These are phyloP conservation scores for Megaustenia siamemsis DNA, from an alignment of 2,888 invertebrate genomes.

Conservation along the genomic window DNA sequence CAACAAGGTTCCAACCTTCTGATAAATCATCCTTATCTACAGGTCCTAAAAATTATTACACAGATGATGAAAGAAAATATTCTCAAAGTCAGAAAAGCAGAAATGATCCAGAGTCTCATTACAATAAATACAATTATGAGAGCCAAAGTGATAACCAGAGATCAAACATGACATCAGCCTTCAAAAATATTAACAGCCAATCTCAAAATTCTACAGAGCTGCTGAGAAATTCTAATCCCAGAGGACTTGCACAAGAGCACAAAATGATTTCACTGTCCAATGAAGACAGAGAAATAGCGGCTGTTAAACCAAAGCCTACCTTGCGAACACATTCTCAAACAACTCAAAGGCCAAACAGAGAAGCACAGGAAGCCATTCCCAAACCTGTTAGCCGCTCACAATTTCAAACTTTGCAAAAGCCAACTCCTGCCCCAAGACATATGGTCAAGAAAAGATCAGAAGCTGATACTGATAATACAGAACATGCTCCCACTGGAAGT, in stretches of 20 bases:
- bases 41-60: not conserved
- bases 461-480: not conserved
- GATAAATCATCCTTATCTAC: not conserved
- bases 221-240: not conserved
- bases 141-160: not conserved
- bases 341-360: not conserved
- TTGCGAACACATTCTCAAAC: not conserved
- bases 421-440: conserved; percentile 30
- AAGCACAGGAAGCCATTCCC: not conserved
- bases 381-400: not conserved
- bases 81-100: not conserved
- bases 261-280: not conserved
- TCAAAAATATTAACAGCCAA: no score
- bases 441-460: not conserved
- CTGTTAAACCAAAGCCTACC: not conserved
- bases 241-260: not conserved
- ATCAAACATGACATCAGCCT: not conserved
- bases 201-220: not conserved
- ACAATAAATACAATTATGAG: not conserved
- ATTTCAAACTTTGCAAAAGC: not conserved
- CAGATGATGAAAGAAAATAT: not conserved
- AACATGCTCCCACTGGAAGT: not conserved
- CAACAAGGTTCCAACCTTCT: not conserved
- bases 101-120: not conserved
- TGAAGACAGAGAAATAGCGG: not conserved